Evolutionary conservation across 1,140 invertebrate genomes (phyloP), one percentile per base, ranked within the genome.

Genomic region (Homalodisca vitripennis): DNA sequence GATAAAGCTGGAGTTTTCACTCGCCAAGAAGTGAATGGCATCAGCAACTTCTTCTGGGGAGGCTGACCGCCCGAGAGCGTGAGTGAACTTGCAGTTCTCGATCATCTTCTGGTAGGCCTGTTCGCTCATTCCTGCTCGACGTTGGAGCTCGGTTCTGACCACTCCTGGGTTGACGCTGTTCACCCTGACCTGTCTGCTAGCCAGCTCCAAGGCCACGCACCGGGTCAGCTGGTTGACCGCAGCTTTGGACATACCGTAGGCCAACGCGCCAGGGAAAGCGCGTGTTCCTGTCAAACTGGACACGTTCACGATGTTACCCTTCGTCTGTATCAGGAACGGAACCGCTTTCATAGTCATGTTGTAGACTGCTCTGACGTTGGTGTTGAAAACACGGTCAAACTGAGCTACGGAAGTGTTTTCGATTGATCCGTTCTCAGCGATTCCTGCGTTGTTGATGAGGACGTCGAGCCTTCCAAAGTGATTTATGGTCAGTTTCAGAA

Each of bases 381-480:
- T 77, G 69, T 82, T 79, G 73, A 87, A 82, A 1, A 82, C 68
- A 66, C 76, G 69, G 71, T 87, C 85, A 75, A 80, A 85, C 47
- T 82, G 79, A 67, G 82, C 76, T 55, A 86, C 0, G 32, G 29
- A 47, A n/a, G 83, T 83, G 31, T 77, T 81, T 80, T 96, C 92
- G 73, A 95, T 94, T 12, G 81, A 84, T 53, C 94, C 94, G 62
- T 77, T 81, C 76, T 90, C 90, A 24, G 95, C 77, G 64, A 93
- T 88, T 3, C 94, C 94, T 32, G 93, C 94, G 84, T 91, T 93
- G 79, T 97, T 97, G 0, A 97, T 82, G 41, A 94, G 78, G 32
- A 93, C 85, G 80, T 93, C 91, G 3, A 94, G 77, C 76, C 85
- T 85, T 89, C 89, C 17, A 89, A 41, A 41, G 17, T 41, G 34